Conservation (phyloP, 2,888 invertebrate species). For the Neria commutata region DNA sequence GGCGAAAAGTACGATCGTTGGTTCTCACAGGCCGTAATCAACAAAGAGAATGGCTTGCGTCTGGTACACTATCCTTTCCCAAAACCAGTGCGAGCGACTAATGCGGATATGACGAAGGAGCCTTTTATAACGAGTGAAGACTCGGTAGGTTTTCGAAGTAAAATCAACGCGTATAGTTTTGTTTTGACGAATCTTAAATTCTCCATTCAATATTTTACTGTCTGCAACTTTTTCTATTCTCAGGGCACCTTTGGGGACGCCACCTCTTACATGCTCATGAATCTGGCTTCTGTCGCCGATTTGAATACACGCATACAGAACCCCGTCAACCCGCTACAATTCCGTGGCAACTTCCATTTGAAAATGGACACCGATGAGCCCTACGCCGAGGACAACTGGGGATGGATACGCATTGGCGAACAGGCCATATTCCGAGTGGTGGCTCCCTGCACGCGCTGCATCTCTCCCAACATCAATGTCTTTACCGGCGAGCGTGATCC, state of each 20-base stretch:
- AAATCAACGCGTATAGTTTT: no score
- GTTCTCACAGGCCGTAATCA: conserved; percentile 66
- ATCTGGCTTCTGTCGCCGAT: conserved; percentile 71
- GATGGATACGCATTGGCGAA: conserved; percentile 68
- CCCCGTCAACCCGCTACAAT: conserved; percentile 65
- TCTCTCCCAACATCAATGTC: conserved; percentile 74
- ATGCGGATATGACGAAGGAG: conserved; percentile 44
- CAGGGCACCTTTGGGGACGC: conserved; percentile 72
- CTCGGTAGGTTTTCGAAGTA: conserved; percentile 44
- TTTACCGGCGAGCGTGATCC: conserved; percentile 68
- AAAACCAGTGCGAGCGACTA: conserved; percentile 47
- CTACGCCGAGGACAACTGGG: conserved; percentile 75
- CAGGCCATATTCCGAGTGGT: conserved; percentile 43
- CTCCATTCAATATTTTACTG: not conserved
- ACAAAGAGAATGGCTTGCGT: conserved; percentile 64
- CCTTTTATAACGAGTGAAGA: conserved; percentile 44
- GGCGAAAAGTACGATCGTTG: conserved; percentile 75
- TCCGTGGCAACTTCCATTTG: conserved; percentile 75
- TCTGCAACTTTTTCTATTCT: conserved; percentile 12
- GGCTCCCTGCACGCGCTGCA: conserved; percentile 65
- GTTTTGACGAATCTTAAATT: not conserved
- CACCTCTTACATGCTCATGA: conserved; percentile 72
- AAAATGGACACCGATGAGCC: conserved; percentile 66
- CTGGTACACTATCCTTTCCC: conserved; percentile 69
- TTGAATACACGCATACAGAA: conserved; percentile 67